These are phyloP conservation scores for Perccottus glenii DNA, from an alignment of 2,113 vertebrate genomes.

Conservation along the genomic window DNA sequence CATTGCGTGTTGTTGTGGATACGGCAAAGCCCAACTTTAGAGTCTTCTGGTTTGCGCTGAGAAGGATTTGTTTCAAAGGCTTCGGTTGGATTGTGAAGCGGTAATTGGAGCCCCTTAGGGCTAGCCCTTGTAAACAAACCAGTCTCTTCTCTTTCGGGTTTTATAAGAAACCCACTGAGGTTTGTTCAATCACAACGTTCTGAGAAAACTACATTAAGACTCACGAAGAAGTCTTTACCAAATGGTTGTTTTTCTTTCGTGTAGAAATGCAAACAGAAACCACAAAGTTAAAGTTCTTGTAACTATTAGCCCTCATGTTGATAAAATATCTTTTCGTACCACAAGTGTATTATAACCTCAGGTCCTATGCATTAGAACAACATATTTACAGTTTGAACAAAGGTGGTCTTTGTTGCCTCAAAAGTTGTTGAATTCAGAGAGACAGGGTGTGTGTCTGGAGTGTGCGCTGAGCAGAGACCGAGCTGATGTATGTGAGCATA, in stretches of 20 bases:
- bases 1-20: neutral
- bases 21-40: neutral
- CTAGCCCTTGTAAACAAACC: constrained; percentile 14
- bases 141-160: constrained; percentile 7
- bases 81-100: neutral
- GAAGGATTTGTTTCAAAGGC: constrained; percentile 12
- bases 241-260: neutral
- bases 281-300: neutral
- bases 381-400: constrained; percentile 9
- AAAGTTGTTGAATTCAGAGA: constrained; percentile 3
- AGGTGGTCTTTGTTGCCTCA: constrained; percentile 5
- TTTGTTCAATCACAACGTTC: neutral
- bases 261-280: neutral
- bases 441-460: constrained; percentile 5
- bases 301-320: neutral
- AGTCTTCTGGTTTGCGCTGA: neutral
- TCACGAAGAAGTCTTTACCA: neutral
- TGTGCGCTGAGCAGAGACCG: neutral
- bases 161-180: neutral
- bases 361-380: neutral
- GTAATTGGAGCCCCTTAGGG: constrained; percentile 22
- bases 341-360: no score
- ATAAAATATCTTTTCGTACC: no score
- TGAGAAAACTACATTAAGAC: neutral
- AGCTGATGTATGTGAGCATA: constrained; percentile 18